Base-by-base conservation (phyloP, 2,888 invertebrate genomes). In the Aethes cnicana region DNA sequence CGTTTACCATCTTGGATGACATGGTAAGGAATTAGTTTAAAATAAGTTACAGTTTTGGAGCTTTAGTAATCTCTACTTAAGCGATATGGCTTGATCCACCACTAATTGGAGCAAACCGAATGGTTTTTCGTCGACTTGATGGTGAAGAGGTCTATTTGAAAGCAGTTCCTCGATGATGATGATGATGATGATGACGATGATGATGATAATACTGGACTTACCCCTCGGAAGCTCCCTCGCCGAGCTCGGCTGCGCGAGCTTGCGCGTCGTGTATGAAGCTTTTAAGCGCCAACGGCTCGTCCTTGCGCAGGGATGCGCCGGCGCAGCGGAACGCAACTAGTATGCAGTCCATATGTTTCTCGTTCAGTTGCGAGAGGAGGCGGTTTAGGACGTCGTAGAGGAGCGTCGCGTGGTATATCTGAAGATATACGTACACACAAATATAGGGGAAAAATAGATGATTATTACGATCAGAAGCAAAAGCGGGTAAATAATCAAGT, bases 261-360 rank as follows among this genome's bases (percentile, higher is more conserved):
- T 96, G 95, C 0, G 95, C 82, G 28, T 88, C 90, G 14, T 93
- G 86, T 73, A 95, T 93, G 61, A 95, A 92, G 53, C 92, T 91
- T 82, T 96, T 97, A 47, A 98, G 87, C 0, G 93, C 92, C 0
- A 91, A 55, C 0, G 98, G 97, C 76, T 97, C 95, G 61, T 97
- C 97, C 74, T 96, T 97, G 25, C 98, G 89, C 57, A 98, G 79
- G 35, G 92, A 92, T 64, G 96, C 97, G 1, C 98, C 98, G 3
- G 95, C 94, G 54, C 92, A 93, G 63, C 93, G 93, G 35, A 98
- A 82, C 4, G 96, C 90, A 0, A 95, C 84, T 7, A 98, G 77
- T 58, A 97, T 93, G 48, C 98, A 93, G 66, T 97, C 97, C 6
- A 98, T 93, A 57, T 94, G 93, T 79, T 96, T 97, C 76, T 96